Conservation (phyloP, 2,888 invertebrate genomes). For the Ramazzottius varieornatus region DNA sequence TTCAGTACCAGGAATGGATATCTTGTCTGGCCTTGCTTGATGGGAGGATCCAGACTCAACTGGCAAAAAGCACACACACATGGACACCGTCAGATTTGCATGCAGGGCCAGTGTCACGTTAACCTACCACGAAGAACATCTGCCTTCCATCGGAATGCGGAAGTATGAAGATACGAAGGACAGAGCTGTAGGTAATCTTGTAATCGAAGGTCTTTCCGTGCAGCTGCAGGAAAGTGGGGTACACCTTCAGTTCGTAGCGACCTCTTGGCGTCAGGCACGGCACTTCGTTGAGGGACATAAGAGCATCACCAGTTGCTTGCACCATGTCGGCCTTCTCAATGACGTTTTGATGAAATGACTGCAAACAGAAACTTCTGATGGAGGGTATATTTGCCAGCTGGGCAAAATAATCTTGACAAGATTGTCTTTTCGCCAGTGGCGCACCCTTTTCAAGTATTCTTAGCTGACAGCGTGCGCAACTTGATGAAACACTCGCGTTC, state of each 20-base stretch:
- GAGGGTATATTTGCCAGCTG: too few relatives aligned
- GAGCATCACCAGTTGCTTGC: constrained; percentile 85
- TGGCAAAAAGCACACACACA: constrained; percentile 13
- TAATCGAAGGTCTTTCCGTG: constrained; percentile 98
- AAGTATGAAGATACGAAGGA: constrained; percentile 66
- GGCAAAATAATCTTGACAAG: too few relatives aligned
- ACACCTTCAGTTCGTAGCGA: constrained; percentile 83
- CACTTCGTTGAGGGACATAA: constrained; percentile 81
- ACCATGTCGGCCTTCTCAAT: constrained; percentile 92
- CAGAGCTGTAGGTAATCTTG: constrained; percentile 92
- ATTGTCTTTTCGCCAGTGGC: too few relatives aligned
- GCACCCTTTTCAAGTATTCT: too few relatives aligned
- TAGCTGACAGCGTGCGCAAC: too few relatives aligned
- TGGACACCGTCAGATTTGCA: neutral
- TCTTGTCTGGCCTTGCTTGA: constrained; percentile 94
- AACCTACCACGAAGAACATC: constrained; percentile 78
- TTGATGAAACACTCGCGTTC: too few relatives aligned
- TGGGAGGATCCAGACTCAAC: constrained; percentile 80
- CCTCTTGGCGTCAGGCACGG: constrained; percentile 94
- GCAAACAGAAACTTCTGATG: constrained; percentile 10
- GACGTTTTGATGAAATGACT: constrained; percentile 85
- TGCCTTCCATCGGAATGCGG: constrained; percentile 93
- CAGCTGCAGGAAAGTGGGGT: constrained; percentile 63
- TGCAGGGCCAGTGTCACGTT: neutral
- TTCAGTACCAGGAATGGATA: constrained; percentile 82